Percentiles rank a stretch among this genome's conserved stretches.
phyloP scores from a whole-genome alignment of 1,140 invertebrate genomes.

The Hesperophylax magnus region DNA sequence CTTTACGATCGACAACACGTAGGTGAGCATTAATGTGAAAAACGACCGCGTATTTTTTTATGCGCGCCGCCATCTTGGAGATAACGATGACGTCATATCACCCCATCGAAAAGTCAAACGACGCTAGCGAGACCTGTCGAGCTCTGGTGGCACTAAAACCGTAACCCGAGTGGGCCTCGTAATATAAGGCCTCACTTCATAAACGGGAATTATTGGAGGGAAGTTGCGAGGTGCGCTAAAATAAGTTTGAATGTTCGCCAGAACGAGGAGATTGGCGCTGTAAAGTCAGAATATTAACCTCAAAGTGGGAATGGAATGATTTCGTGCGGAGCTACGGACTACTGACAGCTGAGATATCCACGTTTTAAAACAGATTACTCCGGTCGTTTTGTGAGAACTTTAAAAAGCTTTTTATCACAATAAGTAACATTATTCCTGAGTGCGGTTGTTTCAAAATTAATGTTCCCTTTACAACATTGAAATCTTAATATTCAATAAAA shows the following conservation, averaged over 20 bases:
- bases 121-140: conserved; percentile 8
- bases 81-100: not conserved
- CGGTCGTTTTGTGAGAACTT: too few relatives aligned
- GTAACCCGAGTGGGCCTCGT: not conserved
- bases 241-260: conserved; percentile 21
- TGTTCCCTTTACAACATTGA: too few relatives aligned
- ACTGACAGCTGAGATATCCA: too few relatives aligned
- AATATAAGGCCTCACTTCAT: conserved; percentile 1
- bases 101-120: conserved; percentile 25
- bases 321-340: not conserved
- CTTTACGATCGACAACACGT: conserved; percentile 18
- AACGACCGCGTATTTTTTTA: conserved; percentile 7
- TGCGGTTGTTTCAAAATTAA: too few relatives aligned
- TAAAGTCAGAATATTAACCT: conserved; percentile 6
- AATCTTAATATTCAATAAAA: too few relatives aligned
- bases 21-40: conserved; percentile 3
- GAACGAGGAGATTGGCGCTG: conserved; percentile 9
- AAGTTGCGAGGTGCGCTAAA: conserved; percentile 14
- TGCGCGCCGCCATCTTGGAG: not conserved
- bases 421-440: too few relatives aligned
- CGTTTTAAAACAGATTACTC: too few relatives aligned
- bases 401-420: too few relatives aligned
- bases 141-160: conserved; percentile 10
- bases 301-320: not conserved
- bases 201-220: conserved; percentile 13